A percentile compares a stretch with the other conserved stretches of the same genome.
Conservation (phyloP, 1,140 invertebrate genomes). For the Trachymyrmex cornetzi region DNA sequence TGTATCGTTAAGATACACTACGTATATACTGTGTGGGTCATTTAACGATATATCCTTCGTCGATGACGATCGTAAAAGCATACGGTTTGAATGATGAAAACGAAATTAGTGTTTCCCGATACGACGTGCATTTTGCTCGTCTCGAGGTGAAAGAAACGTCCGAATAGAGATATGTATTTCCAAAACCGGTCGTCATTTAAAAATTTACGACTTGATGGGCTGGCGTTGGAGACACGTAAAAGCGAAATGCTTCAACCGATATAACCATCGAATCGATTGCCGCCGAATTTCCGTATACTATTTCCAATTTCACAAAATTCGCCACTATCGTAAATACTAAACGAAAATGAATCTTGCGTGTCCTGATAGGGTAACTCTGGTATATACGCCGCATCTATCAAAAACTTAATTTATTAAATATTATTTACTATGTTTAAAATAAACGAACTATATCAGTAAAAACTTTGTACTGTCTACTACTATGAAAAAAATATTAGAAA, state of each 20-base stretch:
- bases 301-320: conserved; percentile 53
- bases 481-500: too few species aligned
- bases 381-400: too few species aligned
- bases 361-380: too few species aligned
- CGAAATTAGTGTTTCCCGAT: background rate
- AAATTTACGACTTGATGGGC: conserved; percentile 31
- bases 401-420: too few species aligned
- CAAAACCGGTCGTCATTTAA: conserved; percentile 45
- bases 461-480: too few species aligned
- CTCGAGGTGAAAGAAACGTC: conserved; percentile 1
- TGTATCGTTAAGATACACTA: background rate
- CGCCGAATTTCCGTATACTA: conserved; percentile 31
- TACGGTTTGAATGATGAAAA: background rate
- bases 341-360: background rate
- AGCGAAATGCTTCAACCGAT: conserved; percentile 11
- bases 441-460: too few species aligned
- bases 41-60: background rate
- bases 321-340: conserved; percentile 38
- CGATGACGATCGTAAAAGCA: background rate
- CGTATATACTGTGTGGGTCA: background rate
- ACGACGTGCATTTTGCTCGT: background rate
- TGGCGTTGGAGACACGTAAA: background rate
- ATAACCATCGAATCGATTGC: conserved; percentile 22
- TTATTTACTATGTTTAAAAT: too few species aligned
- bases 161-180: conserved; percentile 15